These are phyloP conservation scores for Caenorhabditis doughertyi DNA, from an alignment of 2,888 invertebrate genomes.

Conservation along the genomic window DNA sequence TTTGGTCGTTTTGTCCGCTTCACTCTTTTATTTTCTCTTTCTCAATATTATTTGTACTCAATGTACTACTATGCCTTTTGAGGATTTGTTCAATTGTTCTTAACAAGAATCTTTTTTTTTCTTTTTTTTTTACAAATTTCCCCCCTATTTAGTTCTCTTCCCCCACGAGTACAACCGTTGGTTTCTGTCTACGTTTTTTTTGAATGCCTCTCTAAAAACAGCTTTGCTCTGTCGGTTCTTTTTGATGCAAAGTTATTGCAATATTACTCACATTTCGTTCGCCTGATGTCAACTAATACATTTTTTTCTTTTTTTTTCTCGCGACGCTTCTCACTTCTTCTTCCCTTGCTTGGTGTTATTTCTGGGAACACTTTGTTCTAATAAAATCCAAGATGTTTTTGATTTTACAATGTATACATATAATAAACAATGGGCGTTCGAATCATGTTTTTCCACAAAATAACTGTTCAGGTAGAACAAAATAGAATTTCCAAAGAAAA, in stretches of 20 bases:
- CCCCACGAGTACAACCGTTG: conserved; percentile 59
- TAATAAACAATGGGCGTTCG: conserved; percentile 34
- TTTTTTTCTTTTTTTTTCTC: background rate
- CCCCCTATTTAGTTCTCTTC: conserved; percentile 46
- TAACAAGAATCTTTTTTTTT: background rate
- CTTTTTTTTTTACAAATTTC: background rate
- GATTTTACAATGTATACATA: background rate
- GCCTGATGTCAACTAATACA: background rate
- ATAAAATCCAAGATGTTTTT: background rate
- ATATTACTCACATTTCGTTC: conserved; percentile 19
- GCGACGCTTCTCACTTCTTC: background rate
- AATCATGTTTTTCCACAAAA: too few species aligned
- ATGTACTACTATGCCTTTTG: background rate
- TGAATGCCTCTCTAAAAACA: background rate
- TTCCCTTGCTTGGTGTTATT: background rate
- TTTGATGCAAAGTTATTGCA: conserved; percentile 17
- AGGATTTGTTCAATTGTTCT: background rate
- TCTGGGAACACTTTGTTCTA: background rate
- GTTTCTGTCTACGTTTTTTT: conserved; percentile 4
- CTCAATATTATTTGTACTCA: background rate
- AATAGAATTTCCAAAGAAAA: too few species aligned
- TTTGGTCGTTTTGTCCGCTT: conserved; percentile 7
- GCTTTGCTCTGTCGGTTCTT: conserved; percentile 8
- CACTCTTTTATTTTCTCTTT: conserved; percentile 2
- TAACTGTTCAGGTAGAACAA: too few species aligned